These are phyloP conservation scores for Moxostoma hubbsi DNA, from an alignment of 2,797 vertebrate genomes.

Conservation along the genomic window DNA sequence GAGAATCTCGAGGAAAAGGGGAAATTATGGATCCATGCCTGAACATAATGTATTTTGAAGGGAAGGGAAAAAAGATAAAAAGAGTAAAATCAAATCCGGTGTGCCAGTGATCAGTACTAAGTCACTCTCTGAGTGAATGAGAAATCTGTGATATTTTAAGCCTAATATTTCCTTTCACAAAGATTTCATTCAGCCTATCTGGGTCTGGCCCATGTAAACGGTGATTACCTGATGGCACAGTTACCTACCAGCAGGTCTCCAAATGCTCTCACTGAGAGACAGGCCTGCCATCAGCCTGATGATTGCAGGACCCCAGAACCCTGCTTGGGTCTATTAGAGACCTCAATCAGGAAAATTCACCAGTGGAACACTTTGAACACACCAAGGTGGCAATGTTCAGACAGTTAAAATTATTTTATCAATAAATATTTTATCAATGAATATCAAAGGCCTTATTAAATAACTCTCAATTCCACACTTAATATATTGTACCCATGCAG, in stretches of 20 bases:
- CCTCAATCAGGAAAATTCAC: conserved; percentile 36
- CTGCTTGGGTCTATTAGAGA: conserved; percentile 34
- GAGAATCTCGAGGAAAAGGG: conserved; percentile 40
- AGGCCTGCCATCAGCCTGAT: conserved; percentile 48
- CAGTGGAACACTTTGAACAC: conserved; percentile 17
- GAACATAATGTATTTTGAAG: conserved; percentile 8
- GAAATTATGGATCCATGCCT: conserved; percentile 34
- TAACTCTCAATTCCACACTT: not conserved
- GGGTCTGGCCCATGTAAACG: conserved; percentile 9
- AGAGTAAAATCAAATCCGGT: conserved; percentile 9
- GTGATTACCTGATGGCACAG: conserved; percentile 44
- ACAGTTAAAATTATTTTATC: conserved; percentile 23
- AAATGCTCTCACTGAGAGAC: conserved; percentile 35
- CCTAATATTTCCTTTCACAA: conserved; percentile 48
- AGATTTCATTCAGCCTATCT: conserved; percentile 38
- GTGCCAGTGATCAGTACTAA: conserved; percentile 30
- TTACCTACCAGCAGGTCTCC: conserved; percentile 37
- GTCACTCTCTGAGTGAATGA: conserved; percentile 4
- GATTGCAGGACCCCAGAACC: conserved; percentile 48
- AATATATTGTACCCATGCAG: not conserved
- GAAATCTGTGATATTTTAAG: conserved; percentile 36
- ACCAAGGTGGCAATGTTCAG: conserved; percentile 6
- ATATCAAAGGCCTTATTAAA: conserved; percentile 12
- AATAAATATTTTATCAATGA: not conserved
- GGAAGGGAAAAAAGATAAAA: not conserved